Percentiles rank a stretch among this genome's conserved stretches.
These are phyloP conservation scores for Lithosia quadra DNA, from an alignment of 2,888 invertebrate species.

Conservation along the genomic window DNA sequence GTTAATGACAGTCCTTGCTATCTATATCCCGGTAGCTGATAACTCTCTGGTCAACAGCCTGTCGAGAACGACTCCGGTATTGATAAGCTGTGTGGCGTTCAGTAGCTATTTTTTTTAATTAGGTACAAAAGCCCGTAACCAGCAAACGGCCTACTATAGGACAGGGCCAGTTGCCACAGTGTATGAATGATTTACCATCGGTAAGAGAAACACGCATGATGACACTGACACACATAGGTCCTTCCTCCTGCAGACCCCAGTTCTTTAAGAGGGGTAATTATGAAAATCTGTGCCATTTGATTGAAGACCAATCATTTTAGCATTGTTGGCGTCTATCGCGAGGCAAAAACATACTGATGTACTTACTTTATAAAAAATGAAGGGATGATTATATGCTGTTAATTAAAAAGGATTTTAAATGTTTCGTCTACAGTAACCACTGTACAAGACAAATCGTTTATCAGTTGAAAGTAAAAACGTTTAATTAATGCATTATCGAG, in stretches of 20 bases:
- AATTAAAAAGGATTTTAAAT: too few species aligned
- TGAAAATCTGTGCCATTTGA: not conserved
- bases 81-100: not conserved
- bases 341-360: too few species aligned
- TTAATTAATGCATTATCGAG: constrained; percentile 33
- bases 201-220: not conserved
- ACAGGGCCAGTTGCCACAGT: not conserved
- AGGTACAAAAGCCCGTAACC: not conserved
- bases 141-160: not conserved
- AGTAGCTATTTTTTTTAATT: not conserved
- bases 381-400: too few species aligned
- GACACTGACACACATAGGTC: too few species aligned
- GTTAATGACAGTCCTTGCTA: not conserved
- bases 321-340: not conserved
- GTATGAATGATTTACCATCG: too few species aligned
- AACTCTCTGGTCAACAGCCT: constrained; percentile 11
- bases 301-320: not conserved
- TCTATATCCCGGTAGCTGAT: constrained; percentile 9
- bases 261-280: not conserved
- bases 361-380: too few species aligned
- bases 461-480: constrained; percentile 45
- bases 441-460: constrained; percentile 10
- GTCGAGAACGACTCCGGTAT: not conserved
- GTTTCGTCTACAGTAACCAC: too few species aligned
- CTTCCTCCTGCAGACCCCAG: too few species aligned